These are phyloP conservation scores for Nannospalax galili DNA, from an alignment of 2,113 vertebrate species.

Conservation along the genomic window DNA sequence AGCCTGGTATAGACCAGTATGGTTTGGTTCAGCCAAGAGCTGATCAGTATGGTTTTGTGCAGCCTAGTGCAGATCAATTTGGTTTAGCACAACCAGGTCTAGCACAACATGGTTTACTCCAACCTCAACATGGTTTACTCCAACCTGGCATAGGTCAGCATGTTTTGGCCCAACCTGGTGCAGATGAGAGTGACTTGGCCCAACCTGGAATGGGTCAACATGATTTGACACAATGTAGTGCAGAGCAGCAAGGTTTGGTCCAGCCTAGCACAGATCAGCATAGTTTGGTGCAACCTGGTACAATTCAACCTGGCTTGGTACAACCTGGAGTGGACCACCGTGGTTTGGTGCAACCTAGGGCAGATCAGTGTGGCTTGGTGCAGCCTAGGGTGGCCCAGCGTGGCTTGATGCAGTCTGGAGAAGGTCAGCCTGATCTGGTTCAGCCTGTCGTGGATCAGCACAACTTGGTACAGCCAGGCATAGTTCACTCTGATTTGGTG, in stretches of 20 bases:
- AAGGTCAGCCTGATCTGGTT: no score
- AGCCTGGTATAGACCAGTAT: not conserved
- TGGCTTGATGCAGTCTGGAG: not conserved
- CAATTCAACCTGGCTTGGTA: not conserved
- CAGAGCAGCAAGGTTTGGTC: not conserved
- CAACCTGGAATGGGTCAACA: not conserved
- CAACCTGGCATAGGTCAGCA: accelerated
- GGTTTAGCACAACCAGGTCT: not conserved
- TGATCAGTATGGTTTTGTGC: not conserved
- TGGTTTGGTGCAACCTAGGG: not conserved
- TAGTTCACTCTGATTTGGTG: accelerated
- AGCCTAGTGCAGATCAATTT: not conserved
- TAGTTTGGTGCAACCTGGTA: not conserved
- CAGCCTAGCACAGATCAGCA: accelerated
- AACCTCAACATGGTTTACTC: accelerated
- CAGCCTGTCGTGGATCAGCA: not conserved
- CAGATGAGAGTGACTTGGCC: accelerated
- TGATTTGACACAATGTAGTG: not conserved
- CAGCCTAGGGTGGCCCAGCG: not conserved
- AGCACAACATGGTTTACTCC: accelerated
- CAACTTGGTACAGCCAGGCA: not conserved
- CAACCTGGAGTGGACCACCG: not conserved
- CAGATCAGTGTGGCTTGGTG: not conserved
- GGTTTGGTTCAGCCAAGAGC: not conserved
- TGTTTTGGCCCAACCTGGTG: accelerated